Base-by-base conservation (phyloP, 2,797 vertebrate species). In the Typhlichthys subterraneus region DNA sequence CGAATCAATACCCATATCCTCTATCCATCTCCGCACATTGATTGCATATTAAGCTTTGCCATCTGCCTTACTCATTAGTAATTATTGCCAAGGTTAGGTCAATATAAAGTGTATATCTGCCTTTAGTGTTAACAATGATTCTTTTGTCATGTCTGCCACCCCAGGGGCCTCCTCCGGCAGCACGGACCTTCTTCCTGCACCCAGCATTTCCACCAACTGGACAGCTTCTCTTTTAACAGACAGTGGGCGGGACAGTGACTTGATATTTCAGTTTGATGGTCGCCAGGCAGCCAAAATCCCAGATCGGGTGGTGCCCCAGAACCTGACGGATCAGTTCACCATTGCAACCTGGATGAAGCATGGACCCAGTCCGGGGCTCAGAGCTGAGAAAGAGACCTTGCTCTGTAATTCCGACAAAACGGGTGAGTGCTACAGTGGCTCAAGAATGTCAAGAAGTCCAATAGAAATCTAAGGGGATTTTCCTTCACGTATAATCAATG, bases 341-440 rank as follows among this genome's bases (percentile, higher is more conserved):
- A 95, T 99, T 67, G 93, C 94, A 8, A 94, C 96, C 57, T 99
- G 97, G 97, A 98, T 99, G 97, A 96, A 95, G 72, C 97, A 99
- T 0, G 96, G 96, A 1, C 97, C 97, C 52, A 98, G 95, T 81
- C 95, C 95, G 0, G 96, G 96, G 1, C 85, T 97, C 79, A 90
- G 97, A 77, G 97, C 95, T 0, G 97, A 99, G 83, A 99, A 99
- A 73, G 97, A 99, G 85, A 98, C 97, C 1, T 92, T 99, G 48
- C 95, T 99, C 63, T 99, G 97, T 81, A 99, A 98, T 88, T 99
- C 97, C 0, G 97, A 99, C 72, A 99, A 99, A 83, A 98, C 96
- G 0, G 97, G 97, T 98, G 83, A 93, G 93, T 74, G 10, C 33
- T 33, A 52, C 1, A 12, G 19, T 7, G n/a, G 48, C 6, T 12